These are phyloP conservation scores for Pristionchus arcanus DNA, from an alignment of 2,888 invertebrate species.

Conservation along the genomic window DNA sequence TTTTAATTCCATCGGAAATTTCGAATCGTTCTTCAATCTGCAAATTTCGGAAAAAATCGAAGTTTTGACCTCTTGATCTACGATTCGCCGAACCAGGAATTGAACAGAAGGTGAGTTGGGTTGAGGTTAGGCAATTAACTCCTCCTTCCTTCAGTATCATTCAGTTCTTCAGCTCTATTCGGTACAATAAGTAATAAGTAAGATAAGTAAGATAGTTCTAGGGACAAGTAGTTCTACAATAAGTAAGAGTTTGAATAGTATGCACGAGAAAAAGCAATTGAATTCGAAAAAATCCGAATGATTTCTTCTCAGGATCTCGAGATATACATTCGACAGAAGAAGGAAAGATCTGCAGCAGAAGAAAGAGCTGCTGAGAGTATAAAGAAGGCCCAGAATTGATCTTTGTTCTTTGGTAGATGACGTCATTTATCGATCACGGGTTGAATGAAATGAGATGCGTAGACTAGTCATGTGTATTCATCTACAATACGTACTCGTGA, in stretches of 20 bases:
- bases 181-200: too few relatives aligned
- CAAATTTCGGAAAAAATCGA: too few relatives aligned
- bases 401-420: neutral
- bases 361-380: conserved; percentile 65
- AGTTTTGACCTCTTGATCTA: too few relatives aligned
- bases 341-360: conserved; percentile 67
- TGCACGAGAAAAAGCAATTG: neutral
- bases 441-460: conserved; percentile 5
- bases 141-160: too few relatives aligned
- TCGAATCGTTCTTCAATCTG: too few relatives aligned
- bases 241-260: neutral
- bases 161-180: too few relatives aligned
- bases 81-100: too few relatives aligned
- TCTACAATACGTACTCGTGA: conserved; percentile 30
- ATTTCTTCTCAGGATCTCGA: conserved; percentile 64
- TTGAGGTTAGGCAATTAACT: neutral
- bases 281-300: neutral
- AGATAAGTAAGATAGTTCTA: too few relatives aligned
- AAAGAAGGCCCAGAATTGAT: conserved; percentile 35
- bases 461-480: conserved; percentile 40
- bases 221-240: too few relatives aligned
- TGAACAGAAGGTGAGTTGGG: too few relatives aligned
- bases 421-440: conserved; percentile 48
- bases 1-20: too few relatives aligned
- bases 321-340: conserved; percentile 65